Conservation (phyloP, 2,797 vertebrate species). For the Pampus argenteus region DNA sequence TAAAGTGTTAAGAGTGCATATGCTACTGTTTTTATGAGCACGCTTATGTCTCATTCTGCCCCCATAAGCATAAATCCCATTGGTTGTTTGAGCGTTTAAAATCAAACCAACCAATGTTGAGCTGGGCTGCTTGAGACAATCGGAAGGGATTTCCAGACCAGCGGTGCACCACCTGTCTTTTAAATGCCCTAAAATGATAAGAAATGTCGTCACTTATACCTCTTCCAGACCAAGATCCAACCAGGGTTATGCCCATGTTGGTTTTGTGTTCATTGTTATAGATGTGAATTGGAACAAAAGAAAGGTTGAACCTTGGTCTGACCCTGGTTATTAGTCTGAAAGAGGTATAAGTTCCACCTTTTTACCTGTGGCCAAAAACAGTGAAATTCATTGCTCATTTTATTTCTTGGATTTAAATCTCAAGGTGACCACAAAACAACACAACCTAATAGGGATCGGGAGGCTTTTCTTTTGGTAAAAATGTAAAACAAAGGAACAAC, state of each 20-base stretch:
- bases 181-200: constrained; percentile 7
- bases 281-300: too few species aligned
- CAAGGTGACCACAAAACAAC: constrained; percentile 48
- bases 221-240: too few species aligned
- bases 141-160: constrained; percentile 75
- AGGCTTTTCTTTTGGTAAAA: constrained; percentile 61
- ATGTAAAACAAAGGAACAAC: constrained; percentile 42
- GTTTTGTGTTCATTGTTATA: too few species aligned
- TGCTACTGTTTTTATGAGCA: constrained; percentile 75
- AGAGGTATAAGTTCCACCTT: not conserved
- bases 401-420: constrained; percentile 40
- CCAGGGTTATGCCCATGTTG: too few species aligned
- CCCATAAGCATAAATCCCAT: constrained; percentile 65
- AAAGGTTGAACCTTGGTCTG: too few species aligned
- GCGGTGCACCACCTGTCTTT: constrained; percentile 31
- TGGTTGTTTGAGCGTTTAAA: constrained; percentile 68
- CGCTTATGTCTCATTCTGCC: constrained; percentile 74
- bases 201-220: too few species aligned
- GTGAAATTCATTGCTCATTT: constrained; percentile 45
- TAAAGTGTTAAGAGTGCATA: constrained; percentile 46
- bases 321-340: too few species aligned
- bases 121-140: constrained; percentile 81
- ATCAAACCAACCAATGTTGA: constrained; percentile 65
- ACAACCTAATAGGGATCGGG: constrained; percentile 19
- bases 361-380: constrained; percentile 28